Evolutionary conservation across 1,140 invertebrate genomes (phyloP).

Genomic region (Heliconius congener): DNA sequence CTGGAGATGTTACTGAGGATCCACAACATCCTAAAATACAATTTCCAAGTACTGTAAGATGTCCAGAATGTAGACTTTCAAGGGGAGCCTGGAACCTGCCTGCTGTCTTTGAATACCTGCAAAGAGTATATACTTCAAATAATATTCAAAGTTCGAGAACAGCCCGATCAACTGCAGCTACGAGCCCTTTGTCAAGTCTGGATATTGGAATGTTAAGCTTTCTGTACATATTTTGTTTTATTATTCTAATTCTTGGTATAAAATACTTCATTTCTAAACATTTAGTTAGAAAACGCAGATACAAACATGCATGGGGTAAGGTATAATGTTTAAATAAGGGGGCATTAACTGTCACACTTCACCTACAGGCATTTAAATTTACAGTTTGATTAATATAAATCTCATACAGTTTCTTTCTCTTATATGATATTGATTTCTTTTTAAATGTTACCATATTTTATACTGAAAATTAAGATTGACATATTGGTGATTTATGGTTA

Average conservation of each 20-base stretch:
- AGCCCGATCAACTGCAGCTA: slow-evolving; percentile 43
- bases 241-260: slow-evolving; percentile 85
- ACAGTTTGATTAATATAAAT: background rate
- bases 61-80: slow-evolving; percentile 85
- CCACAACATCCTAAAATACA: slow-evolving; percentile 94
- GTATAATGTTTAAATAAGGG: slow-evolving; percentile 69
- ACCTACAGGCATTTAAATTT: background rate
- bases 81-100: slow-evolving; percentile 85
- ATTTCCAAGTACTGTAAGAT: slow-evolving; percentile 89
- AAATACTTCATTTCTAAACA: slow-evolving; percentile 88
- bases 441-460: too few relatives aligned
- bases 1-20: slow-evolving; percentile 94
- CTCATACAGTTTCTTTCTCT: background rate
- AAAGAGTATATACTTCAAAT: slow-evolving; percentile 85
- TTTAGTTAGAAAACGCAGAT: slow-evolving; percentile 86
- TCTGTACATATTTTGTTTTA: slow-evolving; percentile 79
- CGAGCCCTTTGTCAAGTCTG: slow-evolving; percentile 68
- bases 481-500: too few relatives aligned
- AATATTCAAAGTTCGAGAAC: slow-evolving; percentile 77
- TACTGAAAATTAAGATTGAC: too few relatives aligned
- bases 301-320: slow-evolving; percentile 85
- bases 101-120: slow-evolving; percentile 89
- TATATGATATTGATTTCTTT: background rate
- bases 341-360: background rate
- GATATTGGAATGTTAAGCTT: slow-evolving; percentile 77